Conservation (phyloP, 1,140 invertebrate genomes). For the Bombus picipes region DNA sequence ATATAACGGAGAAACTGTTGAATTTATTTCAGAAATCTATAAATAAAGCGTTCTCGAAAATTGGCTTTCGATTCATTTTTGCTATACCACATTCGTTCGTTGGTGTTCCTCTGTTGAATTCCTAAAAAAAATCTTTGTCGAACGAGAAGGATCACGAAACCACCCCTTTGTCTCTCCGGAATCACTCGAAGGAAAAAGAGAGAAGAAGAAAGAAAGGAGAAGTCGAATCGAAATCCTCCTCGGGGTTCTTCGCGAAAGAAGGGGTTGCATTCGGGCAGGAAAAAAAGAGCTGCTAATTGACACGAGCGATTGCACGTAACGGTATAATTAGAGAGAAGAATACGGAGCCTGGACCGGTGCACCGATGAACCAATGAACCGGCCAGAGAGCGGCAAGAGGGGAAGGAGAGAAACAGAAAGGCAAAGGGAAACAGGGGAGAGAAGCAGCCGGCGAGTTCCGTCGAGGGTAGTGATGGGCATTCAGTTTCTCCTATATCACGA, state of each 20-base stretch:
- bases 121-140: neutral
- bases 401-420: conserved; percentile 51
- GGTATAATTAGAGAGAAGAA: conserved; percentile 77
- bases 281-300: conserved; percentile 76
- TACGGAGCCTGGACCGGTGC: conserved; percentile 71
- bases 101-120: neutral
- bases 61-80: neutral
- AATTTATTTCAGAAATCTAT: neutral
- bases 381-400: conserved; percentile 49
- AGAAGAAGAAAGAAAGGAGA: neutral
- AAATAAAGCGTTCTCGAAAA: neutral
- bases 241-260: conserved; percentile 47
- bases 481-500: neutral
- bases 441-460: conserved; percentile 64
- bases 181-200: neutral
- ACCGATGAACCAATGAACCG: conserved; percentile 76
- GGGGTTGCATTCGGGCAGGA: conserved; percentile 48
- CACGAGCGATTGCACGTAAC: conserved; percentile 75
- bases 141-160: neutral
- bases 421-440: conserved; percentile 60
- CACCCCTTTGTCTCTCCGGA: neutral
- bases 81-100: neutral
- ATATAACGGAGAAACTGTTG: neutral
- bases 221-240: conserved; percentile 45
- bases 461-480: conserved; percentile 46